Evolutionary conservation across 2,113 vertebrate species (phyloP).

Genomic region (Sterrhoptilus dennistouni): DNA sequence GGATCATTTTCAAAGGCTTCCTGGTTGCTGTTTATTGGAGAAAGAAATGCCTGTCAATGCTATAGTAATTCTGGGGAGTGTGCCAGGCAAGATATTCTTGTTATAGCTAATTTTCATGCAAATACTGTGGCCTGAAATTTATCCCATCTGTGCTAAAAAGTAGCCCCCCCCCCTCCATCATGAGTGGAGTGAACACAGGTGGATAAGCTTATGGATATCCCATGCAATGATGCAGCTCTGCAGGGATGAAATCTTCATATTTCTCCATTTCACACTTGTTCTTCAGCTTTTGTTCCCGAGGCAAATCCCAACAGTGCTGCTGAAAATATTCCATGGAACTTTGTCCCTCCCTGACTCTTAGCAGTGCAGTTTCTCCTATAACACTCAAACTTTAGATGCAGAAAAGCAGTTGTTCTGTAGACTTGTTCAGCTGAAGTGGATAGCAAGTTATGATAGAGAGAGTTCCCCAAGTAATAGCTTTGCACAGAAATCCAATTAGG

Average conservation of each 20-base stretch:
- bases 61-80: background rate
- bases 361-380: background rate
- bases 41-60: background rate
- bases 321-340: background rate
- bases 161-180: accelerated
- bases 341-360: background rate
- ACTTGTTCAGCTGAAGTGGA: background rate
- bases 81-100: background rate
- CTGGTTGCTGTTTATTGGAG: background rate
- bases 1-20: background rate
- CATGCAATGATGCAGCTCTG: background rate
- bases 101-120: background rate
- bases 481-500: background rate
- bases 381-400: background rate
- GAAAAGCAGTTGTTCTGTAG: background rate
- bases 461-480: background rate
- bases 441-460: background rate
- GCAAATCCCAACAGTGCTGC: background rate
- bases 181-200: background rate
- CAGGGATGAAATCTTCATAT: background rate
- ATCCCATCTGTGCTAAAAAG: background rate
- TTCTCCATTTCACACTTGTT: background rate
- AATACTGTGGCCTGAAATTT: background rate
- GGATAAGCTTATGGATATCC: background rate
- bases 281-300: background rate